Evolutionary conservation across 2,113 vertebrate genomes (phyloP).

Genomic region (Lepus americanus): DNA sequence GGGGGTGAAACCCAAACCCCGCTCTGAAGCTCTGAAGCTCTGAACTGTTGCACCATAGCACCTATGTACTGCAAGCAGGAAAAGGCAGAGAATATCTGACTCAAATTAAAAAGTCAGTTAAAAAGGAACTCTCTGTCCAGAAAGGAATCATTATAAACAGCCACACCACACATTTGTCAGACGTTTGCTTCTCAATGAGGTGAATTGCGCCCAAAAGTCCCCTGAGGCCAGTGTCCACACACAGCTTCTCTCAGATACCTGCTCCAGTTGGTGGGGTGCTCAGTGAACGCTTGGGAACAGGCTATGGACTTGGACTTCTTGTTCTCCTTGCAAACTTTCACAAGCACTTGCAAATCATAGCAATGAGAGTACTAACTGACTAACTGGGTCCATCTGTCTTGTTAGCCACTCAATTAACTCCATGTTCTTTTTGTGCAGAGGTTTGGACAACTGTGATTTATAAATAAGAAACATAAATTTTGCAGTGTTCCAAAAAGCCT

Average conservation of each 20-base stretch:
- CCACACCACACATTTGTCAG: neutral
- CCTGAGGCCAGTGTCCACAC: neutral
- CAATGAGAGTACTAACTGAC: neutral
- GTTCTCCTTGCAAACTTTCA: neutral
- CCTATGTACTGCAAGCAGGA: neutral
- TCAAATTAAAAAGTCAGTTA: neutral
- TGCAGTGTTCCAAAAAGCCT: conserved; percentile 39
- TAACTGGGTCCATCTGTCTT: neutral
- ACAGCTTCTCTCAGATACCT: neutral
- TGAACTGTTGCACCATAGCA: neutral
- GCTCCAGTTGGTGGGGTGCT: neutral
- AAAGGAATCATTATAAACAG: neutral
- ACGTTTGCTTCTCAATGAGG: neutral
- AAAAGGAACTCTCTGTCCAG: neutral
- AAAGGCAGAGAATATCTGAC: neutral
- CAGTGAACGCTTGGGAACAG: neutral
- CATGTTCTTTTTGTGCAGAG: conserved; percentile 27
- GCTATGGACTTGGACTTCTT: neutral
- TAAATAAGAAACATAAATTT: neutral
- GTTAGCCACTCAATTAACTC: neutral
- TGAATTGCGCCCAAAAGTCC: neutral
- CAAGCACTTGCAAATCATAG: neutral
- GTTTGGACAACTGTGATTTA: neutral
- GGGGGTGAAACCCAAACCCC: neutral
- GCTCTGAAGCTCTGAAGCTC: neutral